phyloP scores from a whole-genome alignment of 2,113 vertebrate genomes.

The Cyprinodon tularosa region DNA sequence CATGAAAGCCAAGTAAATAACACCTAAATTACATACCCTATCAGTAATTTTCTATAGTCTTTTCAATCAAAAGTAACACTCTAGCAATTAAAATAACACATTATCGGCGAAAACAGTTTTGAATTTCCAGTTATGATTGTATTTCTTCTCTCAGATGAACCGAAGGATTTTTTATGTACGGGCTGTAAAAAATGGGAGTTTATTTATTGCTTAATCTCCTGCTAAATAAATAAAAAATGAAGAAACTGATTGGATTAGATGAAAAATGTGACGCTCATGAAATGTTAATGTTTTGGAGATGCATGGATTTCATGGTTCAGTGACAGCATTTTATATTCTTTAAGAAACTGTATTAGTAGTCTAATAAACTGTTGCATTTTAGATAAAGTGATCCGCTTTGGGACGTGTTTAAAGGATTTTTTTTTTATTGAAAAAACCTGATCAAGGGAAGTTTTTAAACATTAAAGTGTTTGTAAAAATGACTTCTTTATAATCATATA shows the following conservation, averaged over 20 bases:
- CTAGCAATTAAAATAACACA: neutral
- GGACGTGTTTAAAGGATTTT: neutral
- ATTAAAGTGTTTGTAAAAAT: neutral
- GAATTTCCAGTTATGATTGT: neutral
- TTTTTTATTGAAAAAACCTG: neutral
- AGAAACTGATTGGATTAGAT: constrained; percentile 6
- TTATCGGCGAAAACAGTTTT: neutral
- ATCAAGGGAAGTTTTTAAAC: neutral
- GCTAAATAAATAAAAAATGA: constrained; percentile 17
- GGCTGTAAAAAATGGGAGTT: constrained; percentile 1
- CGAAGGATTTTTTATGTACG: neutral
- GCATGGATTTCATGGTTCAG: constrained; percentile 12
- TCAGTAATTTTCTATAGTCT: neutral
- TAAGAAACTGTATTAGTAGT: neutral
- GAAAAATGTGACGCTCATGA: constrained; percentile 22
- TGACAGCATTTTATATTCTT: constrained; percentile 12
- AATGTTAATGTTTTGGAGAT: constrained; percentile 11
- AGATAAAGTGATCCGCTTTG: neutral
- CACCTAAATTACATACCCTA: neutral
- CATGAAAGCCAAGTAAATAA: neutral
- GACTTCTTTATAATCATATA: neutral
- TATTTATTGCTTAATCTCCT: neutral
- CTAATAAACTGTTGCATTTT: neutral
- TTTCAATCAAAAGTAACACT: neutral
- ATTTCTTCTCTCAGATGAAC: neutral